Evolutionary conservation across 2,888 invertebrate species (phyloP), one percentile per base, ranked within the genome.

Genomic region (Catocala nupta): DNA sequence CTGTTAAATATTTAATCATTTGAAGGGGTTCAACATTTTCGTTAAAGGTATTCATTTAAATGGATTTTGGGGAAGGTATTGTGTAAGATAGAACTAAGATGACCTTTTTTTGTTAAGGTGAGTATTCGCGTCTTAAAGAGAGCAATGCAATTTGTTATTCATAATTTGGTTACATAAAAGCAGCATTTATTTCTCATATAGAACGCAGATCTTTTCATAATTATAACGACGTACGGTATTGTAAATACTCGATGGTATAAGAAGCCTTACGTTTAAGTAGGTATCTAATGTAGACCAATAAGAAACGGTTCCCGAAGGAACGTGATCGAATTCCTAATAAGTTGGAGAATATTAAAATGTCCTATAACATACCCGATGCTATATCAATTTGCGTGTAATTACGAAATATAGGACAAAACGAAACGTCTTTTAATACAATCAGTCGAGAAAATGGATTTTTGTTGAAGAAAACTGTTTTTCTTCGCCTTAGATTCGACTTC

Each of bases 101-200:
- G 78, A 76, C 78, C 78, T 78, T 77, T 72, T 73, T 10, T 6
- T n/a, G 33, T 11, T 55, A 58, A 65, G 65, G 56, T 66, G 59
- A 66, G 42, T 42, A 44, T 57, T 67, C 39, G 60, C 53, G 59
- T 74, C 72, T 63, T 57, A 45, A 55, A 53, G 8, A 55, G 62
- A 57, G 50, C 54, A 72, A 63, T 60, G 10, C 54, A 54, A 70
- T 70, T 73, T 75, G 59, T 72, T 77, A 64, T 63, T 33, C n/a
- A 54, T 59, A 64, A 65, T 63, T 33, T 10, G 8, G 44, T 75
- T 73, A 67, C 53, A 65, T 68, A 60, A 63, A 70, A 55, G 10
- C 5, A 13, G 42, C 4, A 8, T 7, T 16, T 10, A 9, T 8
- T 12, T 55, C n/a, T 45, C 33, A n/a, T 39, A 9, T 39, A 8